Conservation (phyloP, 2,797 vertebrate species). For the Toxotes lorentzi region DNA sequence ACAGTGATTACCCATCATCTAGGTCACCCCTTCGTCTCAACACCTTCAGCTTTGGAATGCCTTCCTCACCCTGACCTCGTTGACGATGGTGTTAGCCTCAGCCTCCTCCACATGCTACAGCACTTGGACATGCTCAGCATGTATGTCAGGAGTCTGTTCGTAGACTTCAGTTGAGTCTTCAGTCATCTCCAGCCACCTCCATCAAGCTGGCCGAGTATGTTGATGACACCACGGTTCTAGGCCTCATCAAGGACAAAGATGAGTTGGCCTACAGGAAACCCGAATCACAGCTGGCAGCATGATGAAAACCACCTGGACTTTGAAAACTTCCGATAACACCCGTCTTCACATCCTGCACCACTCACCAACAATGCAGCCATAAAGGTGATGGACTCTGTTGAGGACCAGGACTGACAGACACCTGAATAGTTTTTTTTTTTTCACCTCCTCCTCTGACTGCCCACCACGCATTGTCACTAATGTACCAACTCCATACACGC, state of each 20-base stretch:
- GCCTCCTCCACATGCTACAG: too few species aligned
- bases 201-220: slow-evolving; percentile 8
- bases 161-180: too few species aligned
- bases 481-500: too few species aligned
- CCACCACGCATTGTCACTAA: too few species aligned
- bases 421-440: too few species aligned
- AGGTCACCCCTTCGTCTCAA: neutral
- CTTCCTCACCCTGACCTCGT: neutral
- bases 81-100: too few species aligned
- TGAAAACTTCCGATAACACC: neutral
- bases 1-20: neutral
- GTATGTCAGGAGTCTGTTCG: too few species aligned
- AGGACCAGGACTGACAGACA: too few species aligned
- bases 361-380: neutral
- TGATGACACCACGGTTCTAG: neutral
- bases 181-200: neutral
- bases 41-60: neutral
- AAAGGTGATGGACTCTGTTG: neutral
- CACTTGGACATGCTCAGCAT: too few species aligned
- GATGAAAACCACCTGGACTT: slow-evolving; percentile 3
- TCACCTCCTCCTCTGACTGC: too few species aligned
- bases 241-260: slow-evolving; percentile 8
- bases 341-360: neutral
- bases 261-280: slow-evolving; percentile 1
- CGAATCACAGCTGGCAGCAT: neutral